Conservation (phyloP, 1,140 invertebrate genomes). For the Aphelinus certus region DNA sequence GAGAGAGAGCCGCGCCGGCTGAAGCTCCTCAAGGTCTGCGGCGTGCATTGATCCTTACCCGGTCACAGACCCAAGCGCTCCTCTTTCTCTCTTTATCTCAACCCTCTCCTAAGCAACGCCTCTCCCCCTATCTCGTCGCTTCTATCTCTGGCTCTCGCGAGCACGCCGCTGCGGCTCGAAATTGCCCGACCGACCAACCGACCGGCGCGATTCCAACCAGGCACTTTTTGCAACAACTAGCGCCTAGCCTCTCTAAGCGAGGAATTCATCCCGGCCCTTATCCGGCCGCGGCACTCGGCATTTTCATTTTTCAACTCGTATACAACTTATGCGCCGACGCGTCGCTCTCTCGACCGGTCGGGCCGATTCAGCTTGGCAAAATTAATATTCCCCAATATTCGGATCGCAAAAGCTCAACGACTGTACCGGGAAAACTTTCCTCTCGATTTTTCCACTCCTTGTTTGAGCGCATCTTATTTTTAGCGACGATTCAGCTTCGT, state of each 20-base stretch:
- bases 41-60: conserved; percentile 64
- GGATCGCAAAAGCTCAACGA: too few relatives aligned
- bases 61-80: conserved; percentile 60
- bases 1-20: conserved; percentile 38
- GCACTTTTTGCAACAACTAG: too few relatives aligned
- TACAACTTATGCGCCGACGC: too few relatives aligned
- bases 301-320: too few relatives aligned
- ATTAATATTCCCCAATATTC: too few relatives aligned
- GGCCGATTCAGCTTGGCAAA: too few relatives aligned
- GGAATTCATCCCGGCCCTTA: background rate
- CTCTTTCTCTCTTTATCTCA: conserved; percentile 36
- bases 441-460: too few relatives aligned
- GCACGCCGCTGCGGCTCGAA: background rate
- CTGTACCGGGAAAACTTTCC: too few relatives aligned
- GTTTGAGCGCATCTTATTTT: too few relatives aligned
- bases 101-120: conserved; percentile 9
- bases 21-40: conserved; percentile 61
- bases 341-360: too few relatives aligned
- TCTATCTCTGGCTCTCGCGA: background rate
- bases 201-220: background rate
- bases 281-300: too few relatives aligned
- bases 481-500: too few relatives aligned
- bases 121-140: conserved; percentile 15
- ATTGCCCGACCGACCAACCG: background rate
- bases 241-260: background rate